These are phyloP conservation scores for Pogonognathellus flavescens DNA, from an alignment of 1,140 invertebrate species.

Conservation along the genomic window DNA sequence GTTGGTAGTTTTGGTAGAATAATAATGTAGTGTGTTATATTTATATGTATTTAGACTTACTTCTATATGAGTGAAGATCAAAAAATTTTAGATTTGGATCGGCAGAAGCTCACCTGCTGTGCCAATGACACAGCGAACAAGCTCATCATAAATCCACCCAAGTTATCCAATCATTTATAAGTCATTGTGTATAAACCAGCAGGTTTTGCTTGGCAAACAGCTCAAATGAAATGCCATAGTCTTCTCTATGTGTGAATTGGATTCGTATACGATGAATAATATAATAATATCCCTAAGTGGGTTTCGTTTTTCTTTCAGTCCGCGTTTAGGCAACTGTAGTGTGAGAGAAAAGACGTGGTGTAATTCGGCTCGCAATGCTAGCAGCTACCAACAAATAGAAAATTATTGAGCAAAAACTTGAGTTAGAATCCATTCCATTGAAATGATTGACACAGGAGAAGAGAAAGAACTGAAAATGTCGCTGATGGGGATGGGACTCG, in stretches of 20 bases:
- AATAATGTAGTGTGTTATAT: not conserved
- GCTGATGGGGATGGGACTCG: slow-evolving; percentile 28
- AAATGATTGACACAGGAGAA: slow-evolving; percentile 9
- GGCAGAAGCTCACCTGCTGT: slow-evolving; percentile 24
- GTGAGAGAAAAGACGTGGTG: too few relatives aligned
- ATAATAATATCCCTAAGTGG: too few relatives aligned
- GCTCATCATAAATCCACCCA: slow-evolving; percentile 49
- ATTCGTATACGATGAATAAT: too few relatives aligned
- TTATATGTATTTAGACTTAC: not conserved
- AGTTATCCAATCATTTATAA: slow-evolving; percentile 44
- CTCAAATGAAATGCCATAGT: too few relatives aligned
- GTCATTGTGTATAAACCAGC: not conserved
- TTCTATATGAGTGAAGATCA: not conserved
- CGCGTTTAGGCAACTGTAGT: too few relatives aligned
- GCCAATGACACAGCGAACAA: slow-evolving; percentile 38
- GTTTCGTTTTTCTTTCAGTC: too few relatives aligned
- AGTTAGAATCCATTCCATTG: not conserved
- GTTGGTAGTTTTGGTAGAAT: not conserved
- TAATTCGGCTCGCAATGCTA: too few relatives aligned
- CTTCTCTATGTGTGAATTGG: too few relatives aligned
- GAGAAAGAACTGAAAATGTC: slow-evolving; percentile 35
- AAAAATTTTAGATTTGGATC: slow-evolving; percentile 19
- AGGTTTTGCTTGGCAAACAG: too few relatives aligned
- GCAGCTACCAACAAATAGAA: not conserved
- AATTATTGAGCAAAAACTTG: slow-evolving; percentile 34